Conservation (phyloP, 2,113 vertebrate species). For the Syngnathus typhle region DNA sequence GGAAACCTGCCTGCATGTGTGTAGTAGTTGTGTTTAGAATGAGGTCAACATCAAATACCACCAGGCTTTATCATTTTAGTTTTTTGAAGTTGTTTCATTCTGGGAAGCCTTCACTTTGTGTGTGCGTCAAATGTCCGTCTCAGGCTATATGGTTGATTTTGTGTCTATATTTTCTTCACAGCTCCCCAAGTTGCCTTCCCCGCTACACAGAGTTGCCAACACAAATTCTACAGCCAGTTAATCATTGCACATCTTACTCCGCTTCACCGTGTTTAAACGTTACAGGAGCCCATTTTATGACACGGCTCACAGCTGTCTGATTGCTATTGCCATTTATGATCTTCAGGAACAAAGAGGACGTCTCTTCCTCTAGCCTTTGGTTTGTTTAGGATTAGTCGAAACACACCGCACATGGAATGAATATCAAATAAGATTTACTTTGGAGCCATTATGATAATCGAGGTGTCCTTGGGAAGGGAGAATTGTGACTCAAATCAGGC, state of each 20-base stretch:
- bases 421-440: too few species aligned
- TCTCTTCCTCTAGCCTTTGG: too few species aligned
- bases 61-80: not conserved
- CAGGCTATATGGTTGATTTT: constrained; percentile 13
- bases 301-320: not conserved
- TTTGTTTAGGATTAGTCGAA: too few species aligned
- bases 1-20: constrained; percentile 5
- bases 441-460: too few species aligned
- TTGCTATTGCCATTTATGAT: not conserved
- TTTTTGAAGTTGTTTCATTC: constrained; percentile 12
- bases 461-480: too few species aligned
- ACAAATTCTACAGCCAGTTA: constrained; percentile 45
- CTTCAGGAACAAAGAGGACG: not conserved
- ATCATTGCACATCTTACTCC: constrained; percentile 25
- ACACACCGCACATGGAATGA: too few species aligned
- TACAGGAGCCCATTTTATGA: not conserved
- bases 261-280: not conserved
- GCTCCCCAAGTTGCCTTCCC: constrained; percentile 40
- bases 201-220: constrained; percentile 36
- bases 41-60: not conserved
- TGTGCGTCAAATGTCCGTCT: constrained; percentile 2
- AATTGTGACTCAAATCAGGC: too few species aligned
- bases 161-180: constrained; percentile 50
- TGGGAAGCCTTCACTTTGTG: not conserved
- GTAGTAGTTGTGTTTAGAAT: not conserved